Conservation (phyloP, 2,797 vertebrate genomes). For the Yasuhikotakia modesta region DNA sequence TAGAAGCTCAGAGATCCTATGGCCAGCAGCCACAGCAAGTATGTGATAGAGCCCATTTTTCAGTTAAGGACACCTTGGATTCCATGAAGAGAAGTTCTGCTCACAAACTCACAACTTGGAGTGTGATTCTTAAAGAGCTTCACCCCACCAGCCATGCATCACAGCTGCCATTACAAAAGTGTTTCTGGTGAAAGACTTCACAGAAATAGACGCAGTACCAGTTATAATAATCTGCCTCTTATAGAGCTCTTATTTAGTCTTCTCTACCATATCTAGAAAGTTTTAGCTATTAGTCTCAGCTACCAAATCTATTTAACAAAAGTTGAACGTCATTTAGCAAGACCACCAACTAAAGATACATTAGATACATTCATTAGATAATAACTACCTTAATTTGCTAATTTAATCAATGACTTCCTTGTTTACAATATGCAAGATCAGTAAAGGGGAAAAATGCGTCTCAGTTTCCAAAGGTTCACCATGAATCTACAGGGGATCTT, state of each 20-base stretch:
- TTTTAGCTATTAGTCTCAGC: not conserved
- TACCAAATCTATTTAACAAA: not conserved
- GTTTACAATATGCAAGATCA: constrained; percentile 58
- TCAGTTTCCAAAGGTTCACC: constrained; percentile 44
- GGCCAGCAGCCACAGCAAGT: constrained; percentile 49
- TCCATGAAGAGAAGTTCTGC: constrained; percentile 49
- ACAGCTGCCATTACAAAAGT: not conserved
- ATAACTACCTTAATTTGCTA: not conserved
- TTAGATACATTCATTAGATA: too few species aligned
- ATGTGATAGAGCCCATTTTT: constrained; percentile 41
- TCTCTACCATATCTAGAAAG: not conserved
- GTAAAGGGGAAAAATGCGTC: constrained; percentile 50
- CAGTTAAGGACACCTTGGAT: constrained; percentile 40
- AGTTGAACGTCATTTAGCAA: not conserved
- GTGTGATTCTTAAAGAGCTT: not conserved
- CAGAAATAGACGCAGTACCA: not conserved
- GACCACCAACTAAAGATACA: not conserved
- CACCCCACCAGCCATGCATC: not conserved
- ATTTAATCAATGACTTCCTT: constrained; percentile 57
- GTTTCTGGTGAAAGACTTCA: not conserved
- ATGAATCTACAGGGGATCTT: constrained; percentile 22
- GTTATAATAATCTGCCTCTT: not conserved
- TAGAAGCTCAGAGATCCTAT: constrained; percentile 52
- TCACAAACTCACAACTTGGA: constrained; percentile 39
- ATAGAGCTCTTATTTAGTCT: not conserved